Percentiles rank a stretch among this genome's conserved stretches.
Conservation (phyloP, 2,113 vertebrate genomes). For the Leucopsar rothschildi region DNA sequence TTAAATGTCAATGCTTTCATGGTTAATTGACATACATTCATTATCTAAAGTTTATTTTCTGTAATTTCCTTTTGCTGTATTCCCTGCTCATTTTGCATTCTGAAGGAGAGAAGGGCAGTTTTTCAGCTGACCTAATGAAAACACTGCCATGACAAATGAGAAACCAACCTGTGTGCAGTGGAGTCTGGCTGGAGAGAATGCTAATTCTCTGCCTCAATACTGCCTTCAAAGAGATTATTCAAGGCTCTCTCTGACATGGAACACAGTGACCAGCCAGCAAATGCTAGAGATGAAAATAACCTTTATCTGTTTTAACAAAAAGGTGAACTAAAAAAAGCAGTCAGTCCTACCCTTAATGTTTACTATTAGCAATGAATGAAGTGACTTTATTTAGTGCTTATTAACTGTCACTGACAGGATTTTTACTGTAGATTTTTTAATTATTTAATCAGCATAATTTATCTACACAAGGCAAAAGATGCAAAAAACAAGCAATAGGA, state of each 20-base stretch:
- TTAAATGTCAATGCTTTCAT: not conserved
- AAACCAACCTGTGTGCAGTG: constrained; percentile 59
- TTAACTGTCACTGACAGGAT: not conserved
- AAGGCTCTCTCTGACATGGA: constrained; percentile 68
- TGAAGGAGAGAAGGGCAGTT: constrained; percentile 27
- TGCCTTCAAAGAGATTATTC: constrained; percentile 71
- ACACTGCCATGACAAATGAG: constrained; percentile 40
- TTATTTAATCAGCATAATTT: not conserved
- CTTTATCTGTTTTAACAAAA: constrained; percentile 63
- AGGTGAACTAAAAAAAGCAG: constrained; percentile 61
- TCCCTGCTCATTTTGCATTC: constrained; percentile 40
- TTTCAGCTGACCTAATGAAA: constrained; percentile 55
- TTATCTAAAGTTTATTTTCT: not conserved
- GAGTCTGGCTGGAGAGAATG: constrained; percentile 62
- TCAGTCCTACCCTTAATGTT: constrained; percentile 38
- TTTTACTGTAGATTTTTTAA: not conserved
- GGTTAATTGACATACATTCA: not conserved
- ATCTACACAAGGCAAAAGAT: not conserved
- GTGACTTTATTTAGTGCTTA: constrained; percentile 14
- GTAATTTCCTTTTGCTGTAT: not conserved
- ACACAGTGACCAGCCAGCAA: constrained; percentile 73
- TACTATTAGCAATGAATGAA: constrained; percentile 27
- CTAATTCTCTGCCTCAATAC: constrained; percentile 65
- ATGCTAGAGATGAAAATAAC: constrained; percentile 69
- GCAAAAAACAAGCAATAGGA: not conserved